Conservation (phyloP, 37 sponge, comb jelly and placozoan species). For the Bolinopsis microptera region DNA sequence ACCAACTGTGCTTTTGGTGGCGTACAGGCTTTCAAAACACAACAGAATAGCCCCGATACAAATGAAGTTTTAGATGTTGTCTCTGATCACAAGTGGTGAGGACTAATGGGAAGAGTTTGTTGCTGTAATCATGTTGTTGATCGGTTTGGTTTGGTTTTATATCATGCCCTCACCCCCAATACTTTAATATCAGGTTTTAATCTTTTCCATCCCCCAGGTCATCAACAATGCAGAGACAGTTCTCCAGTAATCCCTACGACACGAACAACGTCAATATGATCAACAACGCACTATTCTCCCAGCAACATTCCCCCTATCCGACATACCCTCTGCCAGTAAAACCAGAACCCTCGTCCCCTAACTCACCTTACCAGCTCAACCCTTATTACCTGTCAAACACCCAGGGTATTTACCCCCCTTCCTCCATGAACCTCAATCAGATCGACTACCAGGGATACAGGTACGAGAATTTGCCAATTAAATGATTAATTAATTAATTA, state of each 20-base stretch:
- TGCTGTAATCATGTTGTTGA: too few species aligned
- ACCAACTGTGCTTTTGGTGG: neutral
- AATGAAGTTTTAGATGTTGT: neutral
- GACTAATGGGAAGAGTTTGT: too few species aligned
- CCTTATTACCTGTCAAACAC: conserved; percentile 9
- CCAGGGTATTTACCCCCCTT: conserved; percentile 11
- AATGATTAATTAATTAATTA: too few species aligned
- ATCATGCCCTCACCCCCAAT: too few species aligned
- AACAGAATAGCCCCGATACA: neutral
- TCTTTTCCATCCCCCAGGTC: too few species aligned
- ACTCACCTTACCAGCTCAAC: conserved; percentile 25
- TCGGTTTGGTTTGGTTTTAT: too few species aligned
- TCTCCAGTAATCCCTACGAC: neutral
- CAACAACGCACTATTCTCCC: neutral
- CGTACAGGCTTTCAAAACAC: too few species aligned
- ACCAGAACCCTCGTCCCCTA: conserved; percentile 14
- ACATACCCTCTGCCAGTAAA: conserved; percentile 27
- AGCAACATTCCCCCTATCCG: neutral
- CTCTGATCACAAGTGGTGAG: neutral
- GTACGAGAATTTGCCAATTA: conserved; percentile 2
- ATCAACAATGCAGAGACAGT: conserved; percentile 47
- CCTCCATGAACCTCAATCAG: conserved; percentile 29
- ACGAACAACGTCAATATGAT: neutral
- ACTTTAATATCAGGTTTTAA: neutral
- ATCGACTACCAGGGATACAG: conserved; percentile 38